Evolutionary conservation across 1,140 invertebrate species (phyloP).

Genomic region (Drosophila murphyi): DNA sequence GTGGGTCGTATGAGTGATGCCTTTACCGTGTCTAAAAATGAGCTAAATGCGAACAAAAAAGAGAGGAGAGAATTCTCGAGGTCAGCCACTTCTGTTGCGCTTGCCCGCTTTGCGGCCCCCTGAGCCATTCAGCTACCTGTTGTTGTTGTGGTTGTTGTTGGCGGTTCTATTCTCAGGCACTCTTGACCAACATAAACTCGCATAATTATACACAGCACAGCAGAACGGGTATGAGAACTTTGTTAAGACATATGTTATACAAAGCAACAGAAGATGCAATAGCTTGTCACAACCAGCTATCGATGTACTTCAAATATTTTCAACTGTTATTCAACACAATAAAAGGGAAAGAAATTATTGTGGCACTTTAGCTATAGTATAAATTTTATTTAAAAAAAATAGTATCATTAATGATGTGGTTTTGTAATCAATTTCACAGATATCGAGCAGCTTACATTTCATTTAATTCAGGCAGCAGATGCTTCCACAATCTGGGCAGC

Average conservation of each 20-base stretch:
- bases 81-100: conserved; percentile 70
- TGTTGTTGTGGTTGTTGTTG: conserved; percentile 14
- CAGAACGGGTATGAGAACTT: conserved; percentile 11
- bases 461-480: not conserved
- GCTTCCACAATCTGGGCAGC: no score
- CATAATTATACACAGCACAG: conserved; percentile 34
- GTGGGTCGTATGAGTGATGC: conserved; percentile 61
- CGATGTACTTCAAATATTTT: not conserved
- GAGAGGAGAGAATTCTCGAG: conserved; percentile 64
- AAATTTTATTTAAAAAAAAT: no score
- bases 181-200: conserved; percentile 73
- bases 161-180: conserved; percentile 61
- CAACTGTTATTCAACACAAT: no score
- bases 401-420: no score
- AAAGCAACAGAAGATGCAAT: no score
- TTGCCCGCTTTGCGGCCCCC: conserved; percentile 17
- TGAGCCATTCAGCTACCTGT: conserved; percentile 13
- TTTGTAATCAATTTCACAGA: no score
- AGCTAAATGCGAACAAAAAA: conserved; percentile 12
- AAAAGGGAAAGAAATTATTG: no score
- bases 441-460: not conserved
- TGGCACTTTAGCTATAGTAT: no score
- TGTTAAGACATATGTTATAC: conserved; percentile 2
- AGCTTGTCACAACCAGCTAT: not conserved
- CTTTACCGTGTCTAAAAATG: conserved; percentile 32